Conservation (phyloP, 1,140 invertebrate species). For the Phymorhynchus buccinoides region DNA sequence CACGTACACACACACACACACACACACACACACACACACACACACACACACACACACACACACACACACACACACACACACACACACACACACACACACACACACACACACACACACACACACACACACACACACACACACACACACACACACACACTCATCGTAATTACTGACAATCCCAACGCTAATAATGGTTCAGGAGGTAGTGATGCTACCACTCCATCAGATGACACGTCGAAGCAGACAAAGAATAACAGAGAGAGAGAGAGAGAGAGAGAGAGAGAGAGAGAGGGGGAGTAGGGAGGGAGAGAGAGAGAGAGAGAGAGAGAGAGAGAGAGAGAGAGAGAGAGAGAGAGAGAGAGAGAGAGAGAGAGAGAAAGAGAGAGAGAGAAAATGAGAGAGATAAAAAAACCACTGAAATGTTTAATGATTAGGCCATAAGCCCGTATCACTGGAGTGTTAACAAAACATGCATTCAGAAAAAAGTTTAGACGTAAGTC, state of each 20-base stretch:
- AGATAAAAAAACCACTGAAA: neutral
- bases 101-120: neutral
- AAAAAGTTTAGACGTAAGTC: no score
- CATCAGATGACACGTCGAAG: no score
- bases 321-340: neutral
- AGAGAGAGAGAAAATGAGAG: neutral
- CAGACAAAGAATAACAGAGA: no score
- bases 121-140: neutral
- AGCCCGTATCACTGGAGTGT: no score
- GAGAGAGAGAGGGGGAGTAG: neutral
- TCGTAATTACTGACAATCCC: neutral
- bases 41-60: neutral
- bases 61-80: neutral
- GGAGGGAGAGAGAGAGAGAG: neutral
- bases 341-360: neutral
- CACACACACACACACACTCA: neutral
- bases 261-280: neutral
- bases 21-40: no score
- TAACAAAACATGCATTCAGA: no score
- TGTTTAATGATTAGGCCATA: no score
- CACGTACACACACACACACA: no score
- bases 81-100: neutral
- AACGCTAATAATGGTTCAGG: neutral
- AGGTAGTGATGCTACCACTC: no score
- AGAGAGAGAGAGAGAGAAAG: neutral